phyloP scores from a whole-genome alignment of 1,140 invertebrate genomes.

The Drosophila truncata region DNA sequence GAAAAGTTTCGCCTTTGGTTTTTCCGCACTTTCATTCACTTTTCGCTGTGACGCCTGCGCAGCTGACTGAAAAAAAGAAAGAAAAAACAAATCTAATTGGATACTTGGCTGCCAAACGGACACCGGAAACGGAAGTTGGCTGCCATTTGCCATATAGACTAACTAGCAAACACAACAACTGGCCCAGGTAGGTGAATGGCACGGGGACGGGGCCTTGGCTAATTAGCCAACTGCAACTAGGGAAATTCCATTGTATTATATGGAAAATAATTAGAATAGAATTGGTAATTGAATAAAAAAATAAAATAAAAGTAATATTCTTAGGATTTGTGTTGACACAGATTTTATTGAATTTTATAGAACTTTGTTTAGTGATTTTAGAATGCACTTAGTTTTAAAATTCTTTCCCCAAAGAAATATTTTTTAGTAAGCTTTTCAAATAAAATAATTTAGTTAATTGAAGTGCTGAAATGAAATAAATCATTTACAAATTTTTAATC shows the following conservation, averaged over 20 bases:
- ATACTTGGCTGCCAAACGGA: slow-evolving; percentile 52
- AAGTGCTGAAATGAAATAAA: no score
- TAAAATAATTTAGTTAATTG: no score
- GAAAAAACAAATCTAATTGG: slow-evolving; percentile 62
- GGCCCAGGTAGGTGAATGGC: slow-evolving; percentile 17
- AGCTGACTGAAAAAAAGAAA: slow-evolving; percentile 43
- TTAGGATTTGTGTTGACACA: background rate
- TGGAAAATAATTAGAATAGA: background rate
- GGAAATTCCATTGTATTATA: slow-evolving; percentile 14
- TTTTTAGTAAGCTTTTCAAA: no score
- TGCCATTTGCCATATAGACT: slow-evolving; percentile 57
- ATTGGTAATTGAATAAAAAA: background rate
- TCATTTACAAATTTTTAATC: no score
- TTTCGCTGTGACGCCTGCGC: slow-evolving; percentile 72
- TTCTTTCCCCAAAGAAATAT: background rate
- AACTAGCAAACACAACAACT: slow-evolving; percentile 18
- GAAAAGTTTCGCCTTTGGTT: slow-evolving; percentile 30
- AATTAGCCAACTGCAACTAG: slow-evolving; percentile 27
- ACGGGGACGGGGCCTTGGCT: background rate
- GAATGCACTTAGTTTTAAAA: no score
- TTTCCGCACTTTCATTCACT: slow-evolving; percentile 19
- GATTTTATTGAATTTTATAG: background rate
- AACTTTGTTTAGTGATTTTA: background rate
- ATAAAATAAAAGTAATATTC: background rate
- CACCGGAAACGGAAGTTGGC: slow-evolving; percentile 63